Base-by-base conservation (phyloP, 2,113 vertebrate species). In the Pholis gunnellus region DNA sequence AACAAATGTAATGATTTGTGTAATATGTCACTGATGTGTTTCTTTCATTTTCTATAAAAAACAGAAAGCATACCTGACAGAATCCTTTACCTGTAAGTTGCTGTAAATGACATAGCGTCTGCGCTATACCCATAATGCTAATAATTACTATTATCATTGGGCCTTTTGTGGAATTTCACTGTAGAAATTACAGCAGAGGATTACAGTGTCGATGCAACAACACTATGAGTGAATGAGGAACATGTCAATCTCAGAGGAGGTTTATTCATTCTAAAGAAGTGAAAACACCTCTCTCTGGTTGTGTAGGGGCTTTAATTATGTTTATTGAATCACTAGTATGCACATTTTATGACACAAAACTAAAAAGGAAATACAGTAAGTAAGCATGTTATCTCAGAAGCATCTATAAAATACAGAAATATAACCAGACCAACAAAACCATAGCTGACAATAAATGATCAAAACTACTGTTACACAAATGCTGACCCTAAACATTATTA, bases 261-360 rank as follows among this genome's bases (percentile, higher is more conserved):
- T 38, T 50, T 20, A 29, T 14, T 57, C 25, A 29, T 42, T 29
- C 50, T 6, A 31, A 29, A 50, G 29, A 36, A 46, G 6, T 42
- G 4, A 70, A 71, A 76, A 66, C 50, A 65, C 31, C 2, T 65
- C 18, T 79, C 31, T 20, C 0, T 29, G 36, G 6, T 57, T 25
- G 25, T 27, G 11, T 57, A 34, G 59, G 14, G 36, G 11, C 10
- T 70, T 68, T 68, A 38, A 36, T 27, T 52, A 17, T 79, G 36
- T 83, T 72, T 83, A 79, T 79, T 83, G 3, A 60, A 48, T 64
- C 36, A 59, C 3, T 11, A n/a, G 59, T 56, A 75, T 67, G 14
- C 18, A 5, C 18, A 69, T 48, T 74, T 66, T 64, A 67, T 65
- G 61, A 82, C 31, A 85, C 31, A 86, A 20, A 77, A 61, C 7